A percentile compares a stretch with the other conserved stretches of the same genome.
phyloP scores from a whole-genome alignment of 2,113 vertebrate genomes.

The Trematomus loennbergii region DNA sequence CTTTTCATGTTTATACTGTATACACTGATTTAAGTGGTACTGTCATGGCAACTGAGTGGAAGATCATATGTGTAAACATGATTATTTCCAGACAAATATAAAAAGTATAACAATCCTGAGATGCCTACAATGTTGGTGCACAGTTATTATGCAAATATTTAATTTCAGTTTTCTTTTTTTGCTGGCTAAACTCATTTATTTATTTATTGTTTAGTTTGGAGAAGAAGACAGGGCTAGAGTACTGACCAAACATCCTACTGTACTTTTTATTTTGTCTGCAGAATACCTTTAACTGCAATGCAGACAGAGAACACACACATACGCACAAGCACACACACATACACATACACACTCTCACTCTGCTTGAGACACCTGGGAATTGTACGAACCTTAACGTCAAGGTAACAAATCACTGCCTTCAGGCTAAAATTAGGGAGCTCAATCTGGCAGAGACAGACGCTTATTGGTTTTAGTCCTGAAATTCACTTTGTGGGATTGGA shows the following conservation, averaged over 20 bases:
- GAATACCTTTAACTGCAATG: constrained; percentile 57
- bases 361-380: constrained; percentile 55
- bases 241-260: constrained; percentile 12
- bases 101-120: not conserved
- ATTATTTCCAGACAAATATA: not conserved
- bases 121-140: not conserved
- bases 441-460: constrained; percentile 58
- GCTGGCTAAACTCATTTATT: not conserved
- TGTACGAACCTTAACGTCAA: constrained; percentile 63
- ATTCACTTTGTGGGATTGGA: constrained; percentile 53
- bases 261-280: constrained; percentile 22
- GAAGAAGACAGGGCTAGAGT: not conserved
- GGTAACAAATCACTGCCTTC: constrained; percentile 71
- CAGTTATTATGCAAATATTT: not conserved
- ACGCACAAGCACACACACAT: constrained; percentile 15
- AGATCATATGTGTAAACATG: constrained; percentile 3
- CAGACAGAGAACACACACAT: constrained; percentile 30
- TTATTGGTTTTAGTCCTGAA: constrained; percentile 42
- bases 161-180: not conserved
- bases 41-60: constrained; percentile 11
- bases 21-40: constrained; percentile 36
- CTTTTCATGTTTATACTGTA: constrained; percentile 39
- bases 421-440: constrained; percentile 56
- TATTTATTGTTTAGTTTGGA: not conserved
- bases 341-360: constrained; percentile 43